phyloP scores from a whole-genome alignment of 2,888 invertebrate genomes.

The Encarsia formosa region DNA sequence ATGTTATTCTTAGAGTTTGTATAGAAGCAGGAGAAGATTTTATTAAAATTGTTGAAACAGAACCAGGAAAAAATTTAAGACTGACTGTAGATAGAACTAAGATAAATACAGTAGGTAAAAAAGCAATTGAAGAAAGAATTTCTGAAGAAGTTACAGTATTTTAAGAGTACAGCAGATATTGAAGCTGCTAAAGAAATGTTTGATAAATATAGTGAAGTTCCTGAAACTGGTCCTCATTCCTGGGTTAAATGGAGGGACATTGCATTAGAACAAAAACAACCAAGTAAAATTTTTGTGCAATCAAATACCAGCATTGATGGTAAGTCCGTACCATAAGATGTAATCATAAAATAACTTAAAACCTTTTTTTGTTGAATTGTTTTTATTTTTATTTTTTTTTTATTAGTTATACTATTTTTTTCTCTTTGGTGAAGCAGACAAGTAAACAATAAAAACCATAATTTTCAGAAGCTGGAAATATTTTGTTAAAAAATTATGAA shows the following conservation, averaged over 20 bases:
- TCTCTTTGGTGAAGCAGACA: too few species aligned
- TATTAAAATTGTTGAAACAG: constrained; percentile 69
- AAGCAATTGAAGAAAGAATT: constrained; percentile 82
- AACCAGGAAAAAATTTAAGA: constrained; percentile 75
- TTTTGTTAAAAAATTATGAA: constrained; percentile 70
- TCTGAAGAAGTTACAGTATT: constrained; percentile 82
- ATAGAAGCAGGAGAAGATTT: constrained; percentile 82
- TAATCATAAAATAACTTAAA: neutral
- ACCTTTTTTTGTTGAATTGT: neutral
- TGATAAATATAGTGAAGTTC: constrained; percentile 74
- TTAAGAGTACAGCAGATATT: constrained; percentile 83
- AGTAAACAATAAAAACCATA: too few species aligned
- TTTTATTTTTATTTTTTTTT: neutral
- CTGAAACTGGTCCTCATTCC: constrained; percentile 61
- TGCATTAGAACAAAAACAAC: constrained; percentile 83
- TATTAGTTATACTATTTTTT: too few species aligned
- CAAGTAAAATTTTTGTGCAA: constrained; percentile 87
- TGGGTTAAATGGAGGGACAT: constrained; percentile 85
- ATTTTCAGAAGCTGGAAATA: constrained; percentile 50
- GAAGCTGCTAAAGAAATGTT: constrained; percentile 73
- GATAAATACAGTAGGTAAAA: constrained; percentile 77
- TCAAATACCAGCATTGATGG: constrained; percentile 71
- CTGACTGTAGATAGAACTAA: constrained; percentile 74
- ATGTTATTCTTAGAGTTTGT: constrained; percentile 81
- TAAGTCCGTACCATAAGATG: too few species aligned